These are phyloP conservation scores for Lathronympha strigana DNA, from an alignment of 2,888 invertebrate genomes.

Conservation along the genomic window DNA sequence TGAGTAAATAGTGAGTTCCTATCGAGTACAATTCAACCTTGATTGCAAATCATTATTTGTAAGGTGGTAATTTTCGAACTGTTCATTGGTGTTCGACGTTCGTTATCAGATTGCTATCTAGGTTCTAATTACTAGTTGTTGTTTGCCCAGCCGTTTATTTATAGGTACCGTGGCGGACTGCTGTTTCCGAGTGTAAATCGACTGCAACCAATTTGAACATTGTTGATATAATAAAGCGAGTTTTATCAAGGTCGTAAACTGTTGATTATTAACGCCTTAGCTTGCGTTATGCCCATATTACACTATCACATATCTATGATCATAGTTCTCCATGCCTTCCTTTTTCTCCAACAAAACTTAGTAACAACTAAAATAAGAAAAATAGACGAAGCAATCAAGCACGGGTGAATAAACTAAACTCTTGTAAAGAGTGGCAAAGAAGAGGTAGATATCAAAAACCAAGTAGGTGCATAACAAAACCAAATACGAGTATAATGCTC, in stretches of 20 bases:
- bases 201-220: background rate
- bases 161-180: background rate
- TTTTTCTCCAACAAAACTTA: too few species aligned
- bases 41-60: conserved; percentile 21
- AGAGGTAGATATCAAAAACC: too few species aligned
- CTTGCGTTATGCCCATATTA: too few species aligned
- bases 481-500: too few species aligned
- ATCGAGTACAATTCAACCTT: conserved; percentile 8
- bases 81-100: conserved; percentile 15
- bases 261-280: background rate
- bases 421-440: too few species aligned
- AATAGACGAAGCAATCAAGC: too few species aligned
- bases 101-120: conserved; percentile 18
- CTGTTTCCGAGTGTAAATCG: conserved; percentile 1
- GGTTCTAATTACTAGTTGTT: conserved; percentile 27
- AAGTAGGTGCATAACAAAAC: too few species aligned
- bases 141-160: conserved; percentile 1
- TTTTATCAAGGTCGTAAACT: conserved; percentile 1
- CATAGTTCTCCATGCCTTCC: too few species aligned
- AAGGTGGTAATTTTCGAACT: background rate
- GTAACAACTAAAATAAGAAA: too few species aligned
- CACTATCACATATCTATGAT: too few species aligned
- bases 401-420: too few species aligned
- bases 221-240: conserved; percentile 2
- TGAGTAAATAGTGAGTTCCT: background rate